These are phyloP conservation scores for Pungitius pungitius DNA, from an alignment of 2,113 vertebrate species.

Conservation along the genomic window DNA sequence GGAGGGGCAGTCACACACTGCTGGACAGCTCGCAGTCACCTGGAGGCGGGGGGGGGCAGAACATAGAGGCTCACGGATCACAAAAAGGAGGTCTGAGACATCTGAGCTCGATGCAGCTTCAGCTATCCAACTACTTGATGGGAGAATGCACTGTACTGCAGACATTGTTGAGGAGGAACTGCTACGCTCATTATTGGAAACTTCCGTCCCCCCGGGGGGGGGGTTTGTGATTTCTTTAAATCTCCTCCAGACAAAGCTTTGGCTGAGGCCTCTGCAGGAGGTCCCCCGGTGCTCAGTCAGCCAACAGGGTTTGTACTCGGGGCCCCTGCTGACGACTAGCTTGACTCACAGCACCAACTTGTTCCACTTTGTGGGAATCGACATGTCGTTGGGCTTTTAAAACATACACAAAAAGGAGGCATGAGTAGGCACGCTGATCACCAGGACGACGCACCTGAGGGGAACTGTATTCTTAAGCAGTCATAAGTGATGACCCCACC, in stretches of 20 bases:
- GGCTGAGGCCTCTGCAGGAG: not conserved
- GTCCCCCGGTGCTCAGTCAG: too few relatives aligned
- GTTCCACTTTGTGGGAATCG: slow-evolving; percentile 43
- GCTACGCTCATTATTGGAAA: not conserved
- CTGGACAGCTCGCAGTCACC: slow-evolving; percentile 80
- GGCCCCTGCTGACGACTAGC: slow-evolving; percentile 41
- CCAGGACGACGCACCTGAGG: not conserved
- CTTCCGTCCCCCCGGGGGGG: not conserved
- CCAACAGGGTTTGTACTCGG: slow-evolving; percentile 33
- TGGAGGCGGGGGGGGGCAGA: slow-evolving; percentile 24
- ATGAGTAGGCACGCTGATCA: slow-evolving; percentile 36
- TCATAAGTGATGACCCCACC: not conserved
- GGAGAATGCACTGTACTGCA: not conserved
- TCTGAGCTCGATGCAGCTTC: too few relatives aligned
- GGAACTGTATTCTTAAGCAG: not conserved
- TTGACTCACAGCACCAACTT: slow-evolving; percentile 58
- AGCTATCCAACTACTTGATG: not conserved
- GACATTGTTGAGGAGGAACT: not conserved
- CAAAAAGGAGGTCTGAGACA: not conserved
- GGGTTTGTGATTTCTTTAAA: not conserved
- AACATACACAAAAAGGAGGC: slow-evolving; percentile 3
- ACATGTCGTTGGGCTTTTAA: slow-evolving; percentile 29
- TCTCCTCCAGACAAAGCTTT: slow-evolving; percentile 3
- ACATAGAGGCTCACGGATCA: not conserved
- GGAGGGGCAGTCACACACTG: slow-evolving; percentile 84